phyloP scores from a whole-genome alignment of 2,888 invertebrate species.

The Ceratothoa steindachneri region DNA sequence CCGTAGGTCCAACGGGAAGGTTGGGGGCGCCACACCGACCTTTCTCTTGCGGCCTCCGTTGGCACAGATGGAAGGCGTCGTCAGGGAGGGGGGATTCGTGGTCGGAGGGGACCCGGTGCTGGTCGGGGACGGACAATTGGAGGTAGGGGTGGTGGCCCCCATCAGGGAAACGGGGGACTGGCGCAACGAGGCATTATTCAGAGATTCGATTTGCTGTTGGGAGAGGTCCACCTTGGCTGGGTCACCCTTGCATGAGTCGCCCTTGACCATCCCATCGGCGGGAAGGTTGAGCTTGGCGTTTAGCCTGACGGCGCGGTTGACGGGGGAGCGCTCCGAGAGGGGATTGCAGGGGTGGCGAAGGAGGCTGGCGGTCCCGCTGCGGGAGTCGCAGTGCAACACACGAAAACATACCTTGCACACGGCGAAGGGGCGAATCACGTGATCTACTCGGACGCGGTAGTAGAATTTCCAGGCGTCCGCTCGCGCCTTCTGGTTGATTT shows the following conservation, averaged over 20 bases:
- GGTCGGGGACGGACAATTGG: slow-evolving; percentile 33
- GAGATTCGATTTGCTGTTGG: not conserved
- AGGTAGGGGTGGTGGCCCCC: slow-evolving; percentile 30
- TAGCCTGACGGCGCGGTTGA: slow-evolving; percentile 42
- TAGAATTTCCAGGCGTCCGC: slow-evolving; percentile 47
- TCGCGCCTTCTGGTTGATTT: slow-evolving; percentile 45
- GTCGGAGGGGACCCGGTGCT: slow-evolving; percentile 40
- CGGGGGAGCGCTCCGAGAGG: slow-evolving; percentile 44
- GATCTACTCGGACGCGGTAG: slow-evolving; percentile 45
- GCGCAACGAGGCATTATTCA: slow-evolving; percentile 14
- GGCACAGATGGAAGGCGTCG: slow-evolving; percentile 31
- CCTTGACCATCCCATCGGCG: slow-evolving; percentile 19
- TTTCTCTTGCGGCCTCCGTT: slow-evolving; percentile 40
- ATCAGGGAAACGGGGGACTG: slow-evolving; percentile 13
- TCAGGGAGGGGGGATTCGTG: slow-evolving; percentile 33
- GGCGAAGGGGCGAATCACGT: slow-evolving; percentile 43
- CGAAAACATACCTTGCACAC: slow-evolving; percentile 47
- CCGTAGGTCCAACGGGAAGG: slow-evolving; percentile 38
- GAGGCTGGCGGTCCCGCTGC: slow-evolving; percentile 43
- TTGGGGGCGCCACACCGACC: slow-evolving; percentile 29
- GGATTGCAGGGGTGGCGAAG: slow-evolving; percentile 46
- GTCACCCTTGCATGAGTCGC: slow-evolving; percentile 18
- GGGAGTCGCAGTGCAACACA: slow-evolving; percentile 46
- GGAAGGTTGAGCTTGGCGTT: slow-evolving; percentile 43
- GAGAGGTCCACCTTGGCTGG: slow-evolving; percentile 21